Base-by-base conservation (phyloP, 2,113 vertebrate genomes). In the Tychaedon coryphoeus region DNA sequence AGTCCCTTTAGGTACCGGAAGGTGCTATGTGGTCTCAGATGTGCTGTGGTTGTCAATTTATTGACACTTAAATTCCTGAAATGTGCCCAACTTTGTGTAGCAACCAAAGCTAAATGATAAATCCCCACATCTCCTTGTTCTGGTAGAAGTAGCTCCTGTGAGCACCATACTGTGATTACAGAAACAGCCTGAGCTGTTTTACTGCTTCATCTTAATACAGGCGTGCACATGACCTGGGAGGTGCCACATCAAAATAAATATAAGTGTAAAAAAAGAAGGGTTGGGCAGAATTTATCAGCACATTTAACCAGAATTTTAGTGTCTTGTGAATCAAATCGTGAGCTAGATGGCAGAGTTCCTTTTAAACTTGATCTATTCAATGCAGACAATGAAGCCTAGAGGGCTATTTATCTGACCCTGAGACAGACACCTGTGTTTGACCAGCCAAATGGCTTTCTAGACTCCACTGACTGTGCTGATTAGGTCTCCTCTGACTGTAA, bases 391-490 rank as follows among this genome's bases (percentile, higher is more conserved):
- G 54, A 57, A 69, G 23, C 57, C 75, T 47, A 67, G 62, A 69
- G 57, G 64, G 45, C 42, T 92, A 24, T 92, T 94, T 94, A 34
- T 88, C 66, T 64, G 85, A 76, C 78, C 62, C 71, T 92, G 74
- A 79, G 69, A 74, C 13, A 76, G 85, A 73, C 67, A 90, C 74
- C 58, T 72, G 31, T 75, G 54, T 93, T 79, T 83, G 85, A 50
- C 73, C 90, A 73, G 66, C 62, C 45, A 95, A 93, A 94, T 90
- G 88, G 62, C n/a, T 96, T 96, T 93, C 58, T 70, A 82, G 92
- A 93, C 82, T 96, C 64, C 48, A 73, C 54, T 82, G 66, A 40
- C 95, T 90, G 87, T 82, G 92, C 45, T 94, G 88, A 95, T 96
- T 96, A 93, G 58, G 70, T 95, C 58, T 90, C 53, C 78, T 90